Percentiles rank a stretch among this genome's conserved stretches.
These are phyloP conservation scores for Neuroterus valhalla DNA, from an alignment of 1,140 invertebrate species.

Conservation along the genomic window DNA sequence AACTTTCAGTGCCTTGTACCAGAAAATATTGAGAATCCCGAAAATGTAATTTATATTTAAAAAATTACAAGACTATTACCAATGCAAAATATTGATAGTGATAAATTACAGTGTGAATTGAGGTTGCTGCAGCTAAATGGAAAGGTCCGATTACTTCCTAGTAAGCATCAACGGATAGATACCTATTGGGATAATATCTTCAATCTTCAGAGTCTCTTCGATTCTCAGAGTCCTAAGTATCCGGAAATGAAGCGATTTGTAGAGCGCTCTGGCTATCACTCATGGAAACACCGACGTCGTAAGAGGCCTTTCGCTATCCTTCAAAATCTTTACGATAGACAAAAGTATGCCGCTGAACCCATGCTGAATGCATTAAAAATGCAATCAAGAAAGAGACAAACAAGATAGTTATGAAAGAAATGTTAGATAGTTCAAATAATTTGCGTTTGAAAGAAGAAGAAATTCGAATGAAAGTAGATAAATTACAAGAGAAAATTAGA, in stretches of 20 bases:
- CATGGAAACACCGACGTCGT: slow-evolving; percentile 42
- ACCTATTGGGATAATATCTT: slow-evolving; percentile 37
- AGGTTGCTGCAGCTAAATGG: slow-evolving; percentile 39
- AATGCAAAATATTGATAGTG: slow-evolving; percentile 33
- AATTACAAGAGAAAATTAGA: no score
- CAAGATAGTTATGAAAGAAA: slow-evolving; percentile 34
- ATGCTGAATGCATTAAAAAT: slow-evolving; percentile 36
- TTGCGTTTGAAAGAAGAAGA: slow-evolving; percentile 35
- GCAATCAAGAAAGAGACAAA: slow-evolving; percentile 31
- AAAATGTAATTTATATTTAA: slow-evolving; percentile 3
- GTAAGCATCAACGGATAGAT: slow-evolving; percentile 17
- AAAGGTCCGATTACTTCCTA: background rate
- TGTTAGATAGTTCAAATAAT: slow-evolving; percentile 31
- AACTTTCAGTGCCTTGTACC: background rate
- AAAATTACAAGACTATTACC: slow-evolving; percentile 35
- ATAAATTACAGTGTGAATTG: slow-evolving; percentile 35
- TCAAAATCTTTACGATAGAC: slow-evolving; percentile 38
- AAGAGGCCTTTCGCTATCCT: slow-evolving; percentile 40
- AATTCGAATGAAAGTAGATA: background rate
- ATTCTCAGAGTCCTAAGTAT: slow-evolving; percentile 37
- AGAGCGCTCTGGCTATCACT: slow-evolving; percentile 34
- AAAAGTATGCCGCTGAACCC: slow-evolving; percentile 35
- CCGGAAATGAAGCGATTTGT: slow-evolving; percentile 33
- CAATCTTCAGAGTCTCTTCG: slow-evolving; percentile 30
- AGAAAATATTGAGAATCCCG: background rate